Evolutionary conservation across 2,888 invertebrate species (phyloP).

Genomic region (Nebria salina): DNA sequence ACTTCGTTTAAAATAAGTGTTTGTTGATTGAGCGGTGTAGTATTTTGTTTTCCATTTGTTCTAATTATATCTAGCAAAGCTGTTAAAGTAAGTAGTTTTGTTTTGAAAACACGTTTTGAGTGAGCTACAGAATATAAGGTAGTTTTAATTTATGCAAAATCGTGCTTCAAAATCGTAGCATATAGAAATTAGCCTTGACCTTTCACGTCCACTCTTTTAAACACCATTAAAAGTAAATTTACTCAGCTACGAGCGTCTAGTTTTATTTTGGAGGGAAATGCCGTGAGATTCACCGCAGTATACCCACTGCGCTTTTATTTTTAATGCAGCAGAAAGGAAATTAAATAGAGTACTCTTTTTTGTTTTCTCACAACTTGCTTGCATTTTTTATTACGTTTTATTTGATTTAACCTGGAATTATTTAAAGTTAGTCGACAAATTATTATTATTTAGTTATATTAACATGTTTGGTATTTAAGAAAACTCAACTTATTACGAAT

Average conservation of each 20-base stretch:
- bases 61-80: constrained; percentile 6
- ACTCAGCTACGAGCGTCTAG: not conserved
- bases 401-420: too few relatives aligned
- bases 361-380: too few relatives aligned
- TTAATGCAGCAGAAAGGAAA: not conserved
- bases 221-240: constrained; percentile 35
- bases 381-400: too few relatives aligned
- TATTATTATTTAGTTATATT: too few relatives aligned
- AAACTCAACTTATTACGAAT: too few relatives aligned
- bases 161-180: constrained; percentile 27
- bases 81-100: constrained; percentile 1
- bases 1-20: not conserved
- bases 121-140: not conserved
- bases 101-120: not conserved
- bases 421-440: too few relatives aligned
- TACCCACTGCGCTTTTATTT: not conserved
- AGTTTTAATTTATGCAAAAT: constrained; percentile 19
- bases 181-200: constrained; percentile 36
- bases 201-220: constrained; percentile 25
- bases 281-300: not conserved
- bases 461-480: too few relatives aligned
- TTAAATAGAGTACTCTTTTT: too few relatives aligned
- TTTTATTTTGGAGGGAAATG: constrained; percentile 1
- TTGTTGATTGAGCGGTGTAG: not conserved
- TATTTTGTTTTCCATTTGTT: constrained; percentile 11